Evolutionary conservation across 2,113 vertebrate species (phyloP).

Genomic region (Prinia subflava): DNA sequence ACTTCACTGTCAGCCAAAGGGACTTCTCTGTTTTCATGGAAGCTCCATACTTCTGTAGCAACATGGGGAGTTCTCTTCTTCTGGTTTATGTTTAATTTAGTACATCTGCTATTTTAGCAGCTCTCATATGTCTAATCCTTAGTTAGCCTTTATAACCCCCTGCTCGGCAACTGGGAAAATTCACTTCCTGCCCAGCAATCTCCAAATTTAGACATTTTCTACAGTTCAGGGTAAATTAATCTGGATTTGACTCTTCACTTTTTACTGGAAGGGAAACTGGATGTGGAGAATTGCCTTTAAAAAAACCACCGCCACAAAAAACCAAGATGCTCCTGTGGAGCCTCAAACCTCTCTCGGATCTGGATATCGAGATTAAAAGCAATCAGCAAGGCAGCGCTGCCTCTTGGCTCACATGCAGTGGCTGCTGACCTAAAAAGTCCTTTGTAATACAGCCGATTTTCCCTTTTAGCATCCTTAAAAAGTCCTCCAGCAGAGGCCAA

Average conservation of each 20-base stretch:
- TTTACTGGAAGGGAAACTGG: not conserved
- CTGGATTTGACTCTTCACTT: not conserved
- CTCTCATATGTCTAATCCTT: not conserved
- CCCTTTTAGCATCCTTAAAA: constrained; percentile 37
- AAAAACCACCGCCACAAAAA: not conserved
- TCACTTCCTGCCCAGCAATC: not conserved
- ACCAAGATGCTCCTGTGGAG: not conserved
- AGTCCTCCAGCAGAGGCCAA: constrained; percentile 37
- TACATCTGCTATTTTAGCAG: not conserved
- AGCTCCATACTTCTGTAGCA: not conserved
- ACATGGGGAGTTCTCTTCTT: accelerated
- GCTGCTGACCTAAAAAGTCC: constrained; percentile 30
- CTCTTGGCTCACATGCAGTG: not conserved
- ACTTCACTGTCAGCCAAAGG: not conserved
- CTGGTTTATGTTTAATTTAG: not conserved
- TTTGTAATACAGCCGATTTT: constrained; percentile 15
- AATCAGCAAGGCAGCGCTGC: not conserved
- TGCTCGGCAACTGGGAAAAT: not conserved
- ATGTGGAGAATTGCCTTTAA: not conserved
- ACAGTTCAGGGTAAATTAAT: not conserved
- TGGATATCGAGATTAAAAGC: not conserved
- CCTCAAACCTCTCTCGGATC: not conserved
- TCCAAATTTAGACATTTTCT: not conserved
- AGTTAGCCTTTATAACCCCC: not conserved
- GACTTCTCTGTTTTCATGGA: not conserved